Conservation (phyloP, 2,888 invertebrate genomes). For the Plagodis dolabraria region DNA sequence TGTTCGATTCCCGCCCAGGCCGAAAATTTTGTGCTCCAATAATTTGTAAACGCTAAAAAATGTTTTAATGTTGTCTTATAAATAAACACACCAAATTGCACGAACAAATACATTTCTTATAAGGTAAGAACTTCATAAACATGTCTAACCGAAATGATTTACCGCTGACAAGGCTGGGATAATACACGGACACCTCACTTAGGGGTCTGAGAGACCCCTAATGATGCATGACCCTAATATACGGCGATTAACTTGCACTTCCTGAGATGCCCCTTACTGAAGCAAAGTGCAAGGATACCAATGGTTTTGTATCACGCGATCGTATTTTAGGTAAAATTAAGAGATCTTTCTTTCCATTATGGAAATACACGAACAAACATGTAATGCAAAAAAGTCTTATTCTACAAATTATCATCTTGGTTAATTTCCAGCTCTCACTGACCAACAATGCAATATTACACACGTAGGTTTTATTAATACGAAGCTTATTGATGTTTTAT, state of each 20-base stretch:
- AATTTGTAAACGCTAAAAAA: no score
- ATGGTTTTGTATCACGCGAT: slow-evolving; percentile 72
- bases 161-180: slow-evolving; percentile 44
- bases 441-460: no score
- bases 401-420: no score
- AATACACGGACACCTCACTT: slow-evolving; percentile 50
- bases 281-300: slow-evolving; percentile 63
- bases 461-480: no score
- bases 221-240: slow-evolving; percentile 67
- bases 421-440: no score
- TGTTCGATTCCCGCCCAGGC: no score
- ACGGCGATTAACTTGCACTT: slow-evolving; percentile 77
- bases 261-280: slow-evolving; percentile 57
- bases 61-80: no score
- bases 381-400: no score
- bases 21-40: no score
- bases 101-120: neutral
- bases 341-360: slow-evolving; percentile 44
- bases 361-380: no score
- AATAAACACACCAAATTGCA: no score
- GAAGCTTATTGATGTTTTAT: no score
- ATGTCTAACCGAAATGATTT: slow-evolving; percentile 49
- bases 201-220: slow-evolving; percentile 41
- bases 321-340: slow-evolving; percentile 67
- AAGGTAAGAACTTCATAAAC: slow-evolving; percentile 27